Evolutionary conservation across 2,113 vertebrate genomes (phyloP).

Genomic region (Pygoscelis adeliae): DNA sequence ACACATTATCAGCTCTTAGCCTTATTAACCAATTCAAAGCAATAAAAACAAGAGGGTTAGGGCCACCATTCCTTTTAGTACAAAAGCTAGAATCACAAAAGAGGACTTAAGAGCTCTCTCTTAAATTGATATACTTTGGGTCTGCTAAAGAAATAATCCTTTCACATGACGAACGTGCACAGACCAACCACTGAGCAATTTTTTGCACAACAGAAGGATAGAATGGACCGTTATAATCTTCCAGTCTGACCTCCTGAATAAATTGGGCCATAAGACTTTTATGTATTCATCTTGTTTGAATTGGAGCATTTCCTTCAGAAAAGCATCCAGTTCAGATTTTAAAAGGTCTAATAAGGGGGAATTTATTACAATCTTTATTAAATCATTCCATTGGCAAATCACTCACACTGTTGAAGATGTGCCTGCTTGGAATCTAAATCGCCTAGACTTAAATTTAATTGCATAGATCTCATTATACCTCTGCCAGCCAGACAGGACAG

Average conservation of each 20-base stretch:
- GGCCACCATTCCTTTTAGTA: neutral
- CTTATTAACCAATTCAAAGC: neutral
- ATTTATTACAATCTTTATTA: constrained; percentile 45
- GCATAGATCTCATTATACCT: neutral
- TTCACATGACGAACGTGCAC: neutral
- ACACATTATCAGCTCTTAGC: neutral
- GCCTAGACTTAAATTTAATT: constrained; percentile 3
- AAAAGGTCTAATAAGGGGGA: neutral
- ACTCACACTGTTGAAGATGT: neutral
- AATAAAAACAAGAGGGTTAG: neutral
- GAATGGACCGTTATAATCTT: neutral
- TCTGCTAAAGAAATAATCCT: neutral
- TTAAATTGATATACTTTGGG: neutral
- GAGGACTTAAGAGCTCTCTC: neutral
- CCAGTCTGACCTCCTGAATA: neutral
- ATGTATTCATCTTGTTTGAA: constrained; percentile 8
- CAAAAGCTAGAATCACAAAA: neutral
- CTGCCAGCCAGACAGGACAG: constrained; percentile 1
- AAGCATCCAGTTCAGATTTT: neutral
- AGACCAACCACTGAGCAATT: neutral
- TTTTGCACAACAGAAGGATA: neutral
- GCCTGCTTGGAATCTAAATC: constrained; percentile 20
- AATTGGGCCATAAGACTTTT: neutral
- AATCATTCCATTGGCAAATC: constrained; percentile 33
- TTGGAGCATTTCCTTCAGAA: constrained; percentile 1